Percentiles rank a stretch among this genome's conserved stretches.
Conservation (phyloP, 2,888 invertebrate genomes). For the Drosophila crucigera region DNA sequence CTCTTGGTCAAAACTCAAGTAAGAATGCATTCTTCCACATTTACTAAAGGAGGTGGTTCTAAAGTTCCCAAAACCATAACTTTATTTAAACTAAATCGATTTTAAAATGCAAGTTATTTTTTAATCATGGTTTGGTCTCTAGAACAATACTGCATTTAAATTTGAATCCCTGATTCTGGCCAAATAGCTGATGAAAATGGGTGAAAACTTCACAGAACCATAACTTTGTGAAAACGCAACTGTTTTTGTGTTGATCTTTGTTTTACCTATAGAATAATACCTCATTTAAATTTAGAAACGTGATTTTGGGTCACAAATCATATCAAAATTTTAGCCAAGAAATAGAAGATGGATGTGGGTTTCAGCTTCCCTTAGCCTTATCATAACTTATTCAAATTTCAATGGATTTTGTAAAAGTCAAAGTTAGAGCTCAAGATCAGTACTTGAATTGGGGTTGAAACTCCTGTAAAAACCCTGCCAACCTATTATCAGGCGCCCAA, state of each 20-base stretch:
- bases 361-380: no score
- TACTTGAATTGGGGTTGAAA: background rate
- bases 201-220: background rate
- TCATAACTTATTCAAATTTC: no score
- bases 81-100: background rate
- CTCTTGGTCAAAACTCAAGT: background rate
- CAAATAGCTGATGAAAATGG: background rate
- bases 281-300: no score
- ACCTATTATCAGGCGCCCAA: background rate
- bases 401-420: background rate
- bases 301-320: no score
- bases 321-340: no score
- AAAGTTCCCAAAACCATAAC: background rate
- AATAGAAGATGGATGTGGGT: no score
- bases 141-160: background rate
- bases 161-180: background rate
- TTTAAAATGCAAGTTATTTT: background rate
- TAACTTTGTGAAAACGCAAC: background rate
- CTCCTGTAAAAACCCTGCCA: background rate
- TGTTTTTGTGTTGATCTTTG: background rate
- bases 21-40: background rate
- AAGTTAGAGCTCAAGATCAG: background rate
- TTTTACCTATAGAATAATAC: no score
- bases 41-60: background rate
- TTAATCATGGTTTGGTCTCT: background rate